Conservation (phyloP, 2,888 invertebrate species). For the Tipula confusa region DNA sequence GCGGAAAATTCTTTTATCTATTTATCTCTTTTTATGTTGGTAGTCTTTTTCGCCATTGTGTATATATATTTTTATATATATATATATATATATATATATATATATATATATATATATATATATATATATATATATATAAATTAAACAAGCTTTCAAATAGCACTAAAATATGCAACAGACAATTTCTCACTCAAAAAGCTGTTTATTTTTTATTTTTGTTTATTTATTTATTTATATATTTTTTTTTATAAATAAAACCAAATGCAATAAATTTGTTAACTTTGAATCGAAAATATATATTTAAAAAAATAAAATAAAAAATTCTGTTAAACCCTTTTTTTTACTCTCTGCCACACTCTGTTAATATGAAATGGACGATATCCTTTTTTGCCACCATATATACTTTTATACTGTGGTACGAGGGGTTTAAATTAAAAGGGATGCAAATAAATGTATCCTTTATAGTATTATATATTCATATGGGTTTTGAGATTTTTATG, state of each 20-base stretch:
- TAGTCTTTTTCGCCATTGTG: background rate
- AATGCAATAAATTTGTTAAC: constrained; percentile 12
- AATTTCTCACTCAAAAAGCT: constrained; percentile 20
- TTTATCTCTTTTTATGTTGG: background rate
- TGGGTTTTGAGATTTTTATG: constrained; percentile 16
- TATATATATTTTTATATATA: too few species aligned
- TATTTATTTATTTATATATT: constrained; percentile 25
- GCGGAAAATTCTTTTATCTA: constrained; percentile 9
- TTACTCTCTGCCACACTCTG: background rate
- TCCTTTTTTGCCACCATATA: background rate
- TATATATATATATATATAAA: background rate
- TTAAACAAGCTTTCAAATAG: constrained; percentile 25
- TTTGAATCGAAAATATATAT: constrained; percentile 3
- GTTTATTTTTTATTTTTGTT: background rate
- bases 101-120: background rate
- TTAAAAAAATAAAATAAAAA: background rate
- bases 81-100: background rate
- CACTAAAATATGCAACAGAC: constrained; percentile 25
- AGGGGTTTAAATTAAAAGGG: constrained; percentile 9
- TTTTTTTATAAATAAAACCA: background rate
- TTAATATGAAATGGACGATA: background rate
- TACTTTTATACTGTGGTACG: background rate
- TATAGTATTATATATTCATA: constrained; percentile 4
- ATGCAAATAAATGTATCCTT: background rate
- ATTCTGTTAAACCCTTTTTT: background rate